phyloP scores from a whole-genome alignment of 2,888 invertebrate species.

The Pyrrhia umbra region DNA sequence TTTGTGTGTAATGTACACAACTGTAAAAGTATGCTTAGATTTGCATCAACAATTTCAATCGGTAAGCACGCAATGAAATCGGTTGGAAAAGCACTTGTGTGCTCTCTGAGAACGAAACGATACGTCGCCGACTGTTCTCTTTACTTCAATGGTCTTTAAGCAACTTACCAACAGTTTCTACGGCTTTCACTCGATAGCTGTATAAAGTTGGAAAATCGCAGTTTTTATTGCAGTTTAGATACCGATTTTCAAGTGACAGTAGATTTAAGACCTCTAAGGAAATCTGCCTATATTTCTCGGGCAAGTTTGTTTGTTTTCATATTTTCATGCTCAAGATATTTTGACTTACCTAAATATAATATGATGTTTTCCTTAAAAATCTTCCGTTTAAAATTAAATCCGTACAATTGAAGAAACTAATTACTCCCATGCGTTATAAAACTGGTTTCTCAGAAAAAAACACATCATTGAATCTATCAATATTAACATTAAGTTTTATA shows the following conservation, averaged over 20 bases:
- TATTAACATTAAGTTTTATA: background rate
- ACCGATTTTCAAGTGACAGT: slow-evolving; percentile 51
- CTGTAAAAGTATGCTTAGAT: slow-evolving; percentile 28
- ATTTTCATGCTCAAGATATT: background rate
- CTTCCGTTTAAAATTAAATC: background rate
- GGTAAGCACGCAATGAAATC: slow-evolving; percentile 50
- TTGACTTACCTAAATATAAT: background rate
- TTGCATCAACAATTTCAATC: slow-evolving; percentile 43
- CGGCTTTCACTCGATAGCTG: slow-evolving; percentile 53
- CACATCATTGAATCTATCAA: background rate
- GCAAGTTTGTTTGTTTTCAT: slow-evolving; percentile 5
- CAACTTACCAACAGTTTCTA: slow-evolving; percentile 62
- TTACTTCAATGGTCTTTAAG: slow-evolving; percentile 66
- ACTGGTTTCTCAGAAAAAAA: background rate
- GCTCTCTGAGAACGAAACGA: slow-evolving; percentile 36
- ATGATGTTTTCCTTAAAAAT: background rate
- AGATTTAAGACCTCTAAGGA: slow-evolving; percentile 31
- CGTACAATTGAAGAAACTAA: background rate
- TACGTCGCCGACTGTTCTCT: slow-evolving; percentile 48
- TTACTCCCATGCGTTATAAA: background rate
- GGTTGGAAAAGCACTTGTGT: slow-evolving; percentile 53
- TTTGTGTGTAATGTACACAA: background rate
- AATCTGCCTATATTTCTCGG: slow-evolving; percentile 29
- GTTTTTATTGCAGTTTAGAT: slow-evolving; percentile 68
- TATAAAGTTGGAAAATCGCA: slow-evolving; percentile 67